Conservation (phyloP, 2,113 vertebrate species). For the Ursus arctos region DNA sequence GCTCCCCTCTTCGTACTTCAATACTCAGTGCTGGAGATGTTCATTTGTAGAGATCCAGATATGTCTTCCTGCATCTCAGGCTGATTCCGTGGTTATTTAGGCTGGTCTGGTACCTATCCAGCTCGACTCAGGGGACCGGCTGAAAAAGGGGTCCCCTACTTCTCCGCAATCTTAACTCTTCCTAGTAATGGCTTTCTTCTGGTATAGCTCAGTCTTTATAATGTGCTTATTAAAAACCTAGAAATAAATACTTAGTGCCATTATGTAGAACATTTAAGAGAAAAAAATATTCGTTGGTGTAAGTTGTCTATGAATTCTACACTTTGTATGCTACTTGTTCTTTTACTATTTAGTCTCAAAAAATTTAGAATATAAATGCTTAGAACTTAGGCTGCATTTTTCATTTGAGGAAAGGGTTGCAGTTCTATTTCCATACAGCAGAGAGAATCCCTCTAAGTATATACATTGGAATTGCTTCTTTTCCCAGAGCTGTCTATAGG, state of each 20-base stretch:
- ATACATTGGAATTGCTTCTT: background rate
- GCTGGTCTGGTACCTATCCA: too few species aligned
- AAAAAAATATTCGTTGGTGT: constrained; percentile 49
- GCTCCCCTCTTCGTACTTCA: too few species aligned
- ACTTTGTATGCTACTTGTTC: constrained; percentile 34
- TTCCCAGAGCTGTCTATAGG: background rate
- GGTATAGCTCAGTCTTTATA: constrained; percentile 66
- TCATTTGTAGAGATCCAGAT: too few species aligned
- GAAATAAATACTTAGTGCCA: constrained; percentile 70
- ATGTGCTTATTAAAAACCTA: constrained; percentile 51
- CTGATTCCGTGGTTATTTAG: too few species aligned
- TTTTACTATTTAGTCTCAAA: constrained; percentile 22
- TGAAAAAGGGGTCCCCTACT: too few species aligned
- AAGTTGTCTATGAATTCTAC: constrained; percentile 13
- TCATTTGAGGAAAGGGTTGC: background rate
- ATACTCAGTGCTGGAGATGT: too few species aligned
- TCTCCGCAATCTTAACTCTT: too few species aligned
- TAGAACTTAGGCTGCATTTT: background rate
- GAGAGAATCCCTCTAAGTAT: background rate
- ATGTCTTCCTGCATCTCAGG: too few species aligned
- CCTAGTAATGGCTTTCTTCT: constrained; percentile 29
- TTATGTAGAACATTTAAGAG: constrained; percentile 70
- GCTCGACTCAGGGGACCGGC: too few species aligned
- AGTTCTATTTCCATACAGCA: background rate
- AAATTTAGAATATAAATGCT: background rate